Percentiles rank a stretch among this genome's conserved stretches.
Conservation (phyloP, 2,797 vertebrate species). For the Hippopotamyrus pictus region DNA sequence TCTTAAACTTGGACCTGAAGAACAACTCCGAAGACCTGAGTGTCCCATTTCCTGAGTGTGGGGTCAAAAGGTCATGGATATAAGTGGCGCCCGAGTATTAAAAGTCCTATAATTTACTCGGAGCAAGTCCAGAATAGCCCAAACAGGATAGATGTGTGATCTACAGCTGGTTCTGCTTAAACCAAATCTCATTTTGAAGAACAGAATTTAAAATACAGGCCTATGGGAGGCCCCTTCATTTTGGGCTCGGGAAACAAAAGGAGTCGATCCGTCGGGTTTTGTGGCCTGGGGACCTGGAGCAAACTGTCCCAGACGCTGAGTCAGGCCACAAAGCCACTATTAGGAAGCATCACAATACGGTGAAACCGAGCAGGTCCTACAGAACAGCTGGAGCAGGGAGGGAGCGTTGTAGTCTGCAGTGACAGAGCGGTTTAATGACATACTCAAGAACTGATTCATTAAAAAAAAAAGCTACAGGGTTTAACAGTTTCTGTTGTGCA, state of each 20-base stretch:
- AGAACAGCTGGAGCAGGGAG: neutral
- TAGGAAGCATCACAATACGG: neutral
- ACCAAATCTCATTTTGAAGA: neutral
- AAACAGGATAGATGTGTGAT: neutral
- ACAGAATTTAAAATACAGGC: neutral
- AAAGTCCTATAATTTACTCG: neutral
- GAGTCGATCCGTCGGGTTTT: neutral
- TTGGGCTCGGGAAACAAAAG: neutral
- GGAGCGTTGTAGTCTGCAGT: neutral
- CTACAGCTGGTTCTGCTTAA: neutral
- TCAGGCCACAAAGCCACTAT: neutral
- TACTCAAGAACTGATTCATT: neutral
- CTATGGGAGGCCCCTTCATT: neutral
- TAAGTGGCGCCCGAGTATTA: neutral
- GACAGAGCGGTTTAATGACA: neutral
- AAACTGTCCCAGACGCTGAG: neutral
- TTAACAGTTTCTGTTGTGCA: neutral
- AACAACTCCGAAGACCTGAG: neutral
- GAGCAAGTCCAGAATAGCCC: neutral
- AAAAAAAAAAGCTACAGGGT: neutral
- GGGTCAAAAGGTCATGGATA: neutral
- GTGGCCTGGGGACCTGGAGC: neutral
- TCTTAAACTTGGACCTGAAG: neutral
- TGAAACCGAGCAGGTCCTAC: neutral
- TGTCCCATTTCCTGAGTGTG: neutral